Evolutionary conservation across 2,797 vertebrate species (phyloP).

Genomic region (Gephyroberyx darwinii): DNA sequence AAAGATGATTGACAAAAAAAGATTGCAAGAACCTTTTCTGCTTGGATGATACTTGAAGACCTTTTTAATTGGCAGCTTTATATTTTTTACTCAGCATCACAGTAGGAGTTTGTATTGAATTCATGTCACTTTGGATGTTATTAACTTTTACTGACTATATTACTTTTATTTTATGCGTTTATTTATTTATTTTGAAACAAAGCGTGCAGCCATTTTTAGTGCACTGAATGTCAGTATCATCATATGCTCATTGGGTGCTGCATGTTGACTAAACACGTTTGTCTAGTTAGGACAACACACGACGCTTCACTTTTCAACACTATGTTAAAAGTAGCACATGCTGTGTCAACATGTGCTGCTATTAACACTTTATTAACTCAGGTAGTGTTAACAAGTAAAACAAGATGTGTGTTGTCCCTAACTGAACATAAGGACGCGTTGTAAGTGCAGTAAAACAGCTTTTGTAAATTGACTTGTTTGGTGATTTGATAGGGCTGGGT

Average conservation of each 20-base stretch:
- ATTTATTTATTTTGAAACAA: too few relatives aligned
- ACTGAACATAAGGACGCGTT: background rate
- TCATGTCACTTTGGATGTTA: too few relatives aligned
- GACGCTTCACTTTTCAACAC: background rate
- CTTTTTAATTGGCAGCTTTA: too few relatives aligned
- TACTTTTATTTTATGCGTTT: too few relatives aligned
- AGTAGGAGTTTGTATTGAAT: too few relatives aligned
- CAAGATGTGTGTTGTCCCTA: background rate
- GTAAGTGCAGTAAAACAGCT: too few relatives aligned
- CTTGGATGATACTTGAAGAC: too few relatives aligned
- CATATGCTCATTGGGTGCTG: background rate
- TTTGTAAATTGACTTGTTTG: background rate
- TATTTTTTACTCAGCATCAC: too few relatives aligned
- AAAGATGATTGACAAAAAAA: too few relatives aligned
- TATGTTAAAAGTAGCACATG: background rate
- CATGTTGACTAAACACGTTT: background rate
- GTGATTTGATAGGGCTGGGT: background rate
- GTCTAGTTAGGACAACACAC: slow-evolving; percentile 2
- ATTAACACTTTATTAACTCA: background rate
- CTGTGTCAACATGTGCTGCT: slow-evolving; percentile 11
- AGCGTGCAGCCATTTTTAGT: background rate
- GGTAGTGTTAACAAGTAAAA: background rate
- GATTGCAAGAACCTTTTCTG: too few relatives aligned
- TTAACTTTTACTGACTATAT: too few relatives aligned
- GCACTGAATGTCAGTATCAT: slow-evolving; percentile 1